Conservation (phyloP, 1,140 invertebrate genomes). For the Apis dorsata region DNA sequence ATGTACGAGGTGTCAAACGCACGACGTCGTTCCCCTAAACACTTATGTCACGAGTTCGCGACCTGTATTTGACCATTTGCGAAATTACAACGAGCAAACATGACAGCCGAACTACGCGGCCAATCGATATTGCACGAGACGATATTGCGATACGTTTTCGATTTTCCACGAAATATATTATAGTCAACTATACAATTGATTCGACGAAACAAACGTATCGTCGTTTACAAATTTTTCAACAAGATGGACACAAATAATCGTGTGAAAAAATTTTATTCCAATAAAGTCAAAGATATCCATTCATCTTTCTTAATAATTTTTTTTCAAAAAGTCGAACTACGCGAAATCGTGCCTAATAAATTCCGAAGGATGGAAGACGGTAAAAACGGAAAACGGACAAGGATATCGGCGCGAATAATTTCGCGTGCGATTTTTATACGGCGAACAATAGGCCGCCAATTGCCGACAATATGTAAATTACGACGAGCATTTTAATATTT, state of each 20-base stretch:
- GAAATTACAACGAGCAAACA: constrained; percentile 37
- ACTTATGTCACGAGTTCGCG: constrained; percentile 49
- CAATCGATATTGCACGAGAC: constrained; percentile 1
- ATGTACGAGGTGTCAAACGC: constrained; percentile 62
- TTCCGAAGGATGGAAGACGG: neutral
- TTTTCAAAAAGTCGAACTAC: too few species aligned
- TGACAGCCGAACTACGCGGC: constrained; percentile 2
- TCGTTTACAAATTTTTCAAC: too few species aligned
- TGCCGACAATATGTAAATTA: constrained; percentile 27
- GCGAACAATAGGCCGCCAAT: constrained; percentile 8
- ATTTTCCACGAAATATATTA: neutral
- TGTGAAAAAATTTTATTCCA: too few species aligned
- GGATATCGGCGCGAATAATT: neutral
- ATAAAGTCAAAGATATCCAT: too few species aligned
- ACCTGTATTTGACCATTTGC: constrained; percentile 56
- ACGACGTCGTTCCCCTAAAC: constrained; percentile 53
- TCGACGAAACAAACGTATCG: too few species aligned
- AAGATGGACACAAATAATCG: too few species aligned
- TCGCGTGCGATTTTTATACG: neutral
- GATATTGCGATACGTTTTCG: neutral
- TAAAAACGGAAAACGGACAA: neutral
- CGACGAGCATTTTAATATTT: constrained; percentile 19
- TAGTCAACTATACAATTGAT: too few species aligned
- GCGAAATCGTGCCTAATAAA: neutral
- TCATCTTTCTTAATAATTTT: too few species aligned